Evolutionary conservation across 2,888 invertebrate species (phyloP), one percentile per base, ranked within the genome.

Genomic region (Julus scanicus): DNA sequence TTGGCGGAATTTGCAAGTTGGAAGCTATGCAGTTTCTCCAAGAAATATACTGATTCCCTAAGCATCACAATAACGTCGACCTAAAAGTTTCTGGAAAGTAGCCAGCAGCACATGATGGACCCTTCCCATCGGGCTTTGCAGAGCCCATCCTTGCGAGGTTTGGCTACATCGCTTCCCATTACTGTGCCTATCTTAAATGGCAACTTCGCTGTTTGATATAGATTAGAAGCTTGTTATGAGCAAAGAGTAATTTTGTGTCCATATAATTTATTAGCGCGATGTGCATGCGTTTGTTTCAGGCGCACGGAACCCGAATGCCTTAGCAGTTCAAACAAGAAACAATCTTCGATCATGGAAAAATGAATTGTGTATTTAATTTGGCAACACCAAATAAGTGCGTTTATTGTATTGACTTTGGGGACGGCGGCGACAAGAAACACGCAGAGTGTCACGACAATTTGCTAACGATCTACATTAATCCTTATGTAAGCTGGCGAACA

Each of bases 281-380:
- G 71, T 71, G 71, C 71, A 71, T 71, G 71, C 71, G 20, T 71
- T 71, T 71, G 71, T 29, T 71, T 71, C 29, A 11, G 71, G 29
- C 63, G 63, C 71, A 71, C 71, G 71, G 29, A 71, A 29, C 71
- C 29, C 71, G 11, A 20, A n/a, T 9, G 71, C 71, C 71, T 20
- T 11, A 29, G 71, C 71, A 71, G 71, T 71, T 71, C 71, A 71
- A 71, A 71, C 71, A 71, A 71, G 20, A 71, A 71, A 84, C 48
- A 84, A 84, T 84, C 84, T 84, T 84, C 84, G 84, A 84, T 84
- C 84, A 84, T 40, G 48, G 84, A 40, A 15, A 84, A 84, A 84
- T 84, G 84, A 84, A 84, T 84, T 84, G 84, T 84, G 84, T 84
- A 84, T 84, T 84, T 84, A 84, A 84, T 84, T 84, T 84, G 3